Conservation (phyloP, 2,888 invertebrate species). For the Stenodema calcarata region DNA sequence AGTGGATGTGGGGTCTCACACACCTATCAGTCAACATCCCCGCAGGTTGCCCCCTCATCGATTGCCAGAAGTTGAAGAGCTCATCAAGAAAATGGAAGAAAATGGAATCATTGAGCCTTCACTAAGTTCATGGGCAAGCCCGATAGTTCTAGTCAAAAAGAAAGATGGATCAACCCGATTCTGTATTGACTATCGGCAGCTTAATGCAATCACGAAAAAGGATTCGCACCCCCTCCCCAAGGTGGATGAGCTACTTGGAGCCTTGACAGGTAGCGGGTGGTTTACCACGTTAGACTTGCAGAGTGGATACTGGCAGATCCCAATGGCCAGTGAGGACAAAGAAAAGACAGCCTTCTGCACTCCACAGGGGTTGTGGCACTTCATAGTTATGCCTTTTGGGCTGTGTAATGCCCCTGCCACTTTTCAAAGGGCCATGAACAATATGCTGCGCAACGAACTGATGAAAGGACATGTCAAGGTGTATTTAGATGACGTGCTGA, state of each 20-base stretch:
- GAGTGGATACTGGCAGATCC: conserved; percentile 19
- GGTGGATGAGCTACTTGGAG: neutral
- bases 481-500: conserved; percentile 24
- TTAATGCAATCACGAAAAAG: conserved; percentile 57
- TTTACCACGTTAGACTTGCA: conserved; percentile 7
- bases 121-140: conserved; percentile 59
- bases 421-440: neutral
- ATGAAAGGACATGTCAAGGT: neutral
- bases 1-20: too few relatives aligned
- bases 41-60: too few relatives aligned
- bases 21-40: too few relatives aligned
- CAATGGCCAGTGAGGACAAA: too few relatives aligned
- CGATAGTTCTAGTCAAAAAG: conserved; percentile 56
- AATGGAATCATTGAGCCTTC: conserved; percentile 59
- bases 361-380: neutral
- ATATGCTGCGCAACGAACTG: too few relatives aligned
- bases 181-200: conserved; percentile 61
- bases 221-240: neutral
- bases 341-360: conserved; percentile 9
- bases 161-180: conserved; percentile 50
- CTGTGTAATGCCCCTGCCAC: neutral
- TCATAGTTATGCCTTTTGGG: neutral
- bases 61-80: too few relatives aligned
- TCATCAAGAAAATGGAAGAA: conserved; percentile 51
- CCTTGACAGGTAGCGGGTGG: neutral